Evolutionary conservation across 2,888 invertebrate genomes (phyloP).

Genomic region (Scaeva pyrastri): DNA sequence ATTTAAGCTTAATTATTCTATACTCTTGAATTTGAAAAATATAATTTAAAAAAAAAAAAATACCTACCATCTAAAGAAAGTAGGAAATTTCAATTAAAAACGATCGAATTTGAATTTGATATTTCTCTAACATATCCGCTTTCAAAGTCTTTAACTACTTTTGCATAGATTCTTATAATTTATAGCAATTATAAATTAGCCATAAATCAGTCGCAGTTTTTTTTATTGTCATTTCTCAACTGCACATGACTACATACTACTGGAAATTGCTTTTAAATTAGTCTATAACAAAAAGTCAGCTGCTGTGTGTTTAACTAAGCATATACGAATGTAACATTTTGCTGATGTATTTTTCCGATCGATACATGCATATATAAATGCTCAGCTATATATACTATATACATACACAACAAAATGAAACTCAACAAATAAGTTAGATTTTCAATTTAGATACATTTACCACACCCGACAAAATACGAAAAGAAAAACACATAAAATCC

Average conservation of each 20-base stretch:
- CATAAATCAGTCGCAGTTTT: conserved; percentile 5
- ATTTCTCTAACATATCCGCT: neutral
- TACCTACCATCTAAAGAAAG: no score
- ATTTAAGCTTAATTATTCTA: no score
- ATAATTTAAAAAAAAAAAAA: no score
- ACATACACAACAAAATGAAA: conserved; percentile 18
- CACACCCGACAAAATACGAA: conserved; percentile 49
- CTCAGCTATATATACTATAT: neutral
- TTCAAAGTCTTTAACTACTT: neutral
- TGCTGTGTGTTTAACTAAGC: conserved; percentile 61
- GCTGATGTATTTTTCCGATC: neutral
- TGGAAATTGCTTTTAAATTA: conserved; percentile 73
- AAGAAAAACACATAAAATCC: conserved; percentile 60
- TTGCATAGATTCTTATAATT: neutral
- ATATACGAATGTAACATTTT: conserved; percentile 32
- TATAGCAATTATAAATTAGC: neutral
- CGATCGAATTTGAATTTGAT: no score
- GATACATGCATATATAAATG: neutral
- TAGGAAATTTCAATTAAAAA: no score
- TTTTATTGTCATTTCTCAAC: conserved; percentile 48
- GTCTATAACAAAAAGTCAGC: conserved; percentile 73
- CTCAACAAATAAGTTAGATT: neutral
- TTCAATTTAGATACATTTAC: conserved; percentile 39
- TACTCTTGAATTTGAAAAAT: no score
- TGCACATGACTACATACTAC: conserved; percentile 58